These are phyloP conservation scores for Spodoptera picta DNA, from an alignment of 2,888 invertebrate species.

Conservation along the genomic window DNA sequence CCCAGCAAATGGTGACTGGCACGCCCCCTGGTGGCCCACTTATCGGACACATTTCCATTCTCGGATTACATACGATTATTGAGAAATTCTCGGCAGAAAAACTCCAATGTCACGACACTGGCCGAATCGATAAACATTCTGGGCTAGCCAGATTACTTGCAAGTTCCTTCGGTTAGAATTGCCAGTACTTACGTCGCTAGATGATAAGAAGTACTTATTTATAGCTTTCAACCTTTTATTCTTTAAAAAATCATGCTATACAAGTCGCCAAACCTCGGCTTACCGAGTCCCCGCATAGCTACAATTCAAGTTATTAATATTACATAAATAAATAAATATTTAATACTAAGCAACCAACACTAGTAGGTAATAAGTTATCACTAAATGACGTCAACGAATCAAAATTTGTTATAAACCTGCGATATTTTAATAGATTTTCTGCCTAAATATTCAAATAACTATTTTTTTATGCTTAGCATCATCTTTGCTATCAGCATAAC, in stretches of 20 bases:
- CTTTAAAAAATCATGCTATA: too few relatives aligned
- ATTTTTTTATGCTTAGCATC: slow-evolving; percentile 19
- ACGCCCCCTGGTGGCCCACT: slow-evolving; percentile 36
- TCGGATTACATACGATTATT: slow-evolving; percentile 23
- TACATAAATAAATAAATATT: slow-evolving; percentile 11
- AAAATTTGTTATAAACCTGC: slow-evolving; percentile 13
- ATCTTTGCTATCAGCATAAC: slow-evolving; percentile 25
- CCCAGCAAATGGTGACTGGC: slow-evolving; percentile 31
- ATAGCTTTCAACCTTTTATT: too few relatives aligned
- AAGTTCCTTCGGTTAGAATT: too few relatives aligned
- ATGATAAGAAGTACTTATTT: too few relatives aligned
- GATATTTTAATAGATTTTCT: slow-evolving; percentile 15
- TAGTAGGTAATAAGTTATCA: slow-evolving; percentile 7
- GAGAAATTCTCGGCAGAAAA: slow-evolving; percentile 13
- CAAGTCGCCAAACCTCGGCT: too few relatives aligned
- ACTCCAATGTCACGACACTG: background rate
- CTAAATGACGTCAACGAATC: slow-evolving; percentile 22
- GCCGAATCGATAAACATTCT: slow-evolving; percentile 12
- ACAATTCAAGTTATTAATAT: background rate
- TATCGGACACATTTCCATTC: slow-evolving; percentile 26
- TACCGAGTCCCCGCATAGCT: background rate
- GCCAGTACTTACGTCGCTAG: too few relatives aligned
- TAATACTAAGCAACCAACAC: slow-evolving; percentile 4
- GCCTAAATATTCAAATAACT: slow-evolving; percentile 18
- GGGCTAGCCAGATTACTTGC: background rate